Percentiles rank a stretch among this genome's conserved stretches.
phyloP scores from a whole-genome alignment of 35 echinoderm and acorn worm species.

The Lytechinus pictus region DNA sequence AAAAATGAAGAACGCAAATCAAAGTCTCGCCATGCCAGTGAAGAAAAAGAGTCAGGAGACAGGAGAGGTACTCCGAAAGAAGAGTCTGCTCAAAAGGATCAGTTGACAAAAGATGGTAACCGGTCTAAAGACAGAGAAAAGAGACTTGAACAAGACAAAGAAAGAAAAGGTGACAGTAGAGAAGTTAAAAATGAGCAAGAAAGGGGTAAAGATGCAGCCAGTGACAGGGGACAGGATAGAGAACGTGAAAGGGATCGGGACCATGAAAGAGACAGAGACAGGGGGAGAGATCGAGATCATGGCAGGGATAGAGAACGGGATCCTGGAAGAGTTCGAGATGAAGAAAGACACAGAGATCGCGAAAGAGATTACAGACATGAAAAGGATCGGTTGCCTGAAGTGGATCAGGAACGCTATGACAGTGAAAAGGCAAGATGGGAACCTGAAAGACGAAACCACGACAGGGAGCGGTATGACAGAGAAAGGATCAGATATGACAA shows the following conservation, averaged over 20 bases:
- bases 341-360: constrained; percentile 7
- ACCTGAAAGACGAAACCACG: constrained; percentile 40
- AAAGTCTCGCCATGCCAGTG: constrained; percentile 38
- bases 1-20: constrained; percentile 45
- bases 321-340: neutral
- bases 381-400: neutral
- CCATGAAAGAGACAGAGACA: constrained; percentile 26
- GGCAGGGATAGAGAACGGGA: constrained; percentile 30
- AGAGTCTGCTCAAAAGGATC: neutral
- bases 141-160: neutral
- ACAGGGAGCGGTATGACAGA: constrained; percentile 35
- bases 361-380: neutral
- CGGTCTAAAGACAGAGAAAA: constrained; percentile 22
- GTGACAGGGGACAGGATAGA: constrained; percentile 29
- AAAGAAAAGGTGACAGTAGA: constrained; percentile 11
- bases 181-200: neutral
- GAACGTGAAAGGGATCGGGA: constrained; percentile 25
- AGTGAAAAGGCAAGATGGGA: neutral
- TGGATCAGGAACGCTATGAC: constrained; percentile 2
- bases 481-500: constrained; percentile 1
- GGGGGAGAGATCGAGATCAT: constrained; percentile 35
- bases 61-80: neutral
- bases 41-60: constrained; percentile 58
- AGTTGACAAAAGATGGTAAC: neutral
- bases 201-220: neutral